Conservation (phyloP, 2,888 invertebrate genomes). For the Macropis europaea region DNA sequence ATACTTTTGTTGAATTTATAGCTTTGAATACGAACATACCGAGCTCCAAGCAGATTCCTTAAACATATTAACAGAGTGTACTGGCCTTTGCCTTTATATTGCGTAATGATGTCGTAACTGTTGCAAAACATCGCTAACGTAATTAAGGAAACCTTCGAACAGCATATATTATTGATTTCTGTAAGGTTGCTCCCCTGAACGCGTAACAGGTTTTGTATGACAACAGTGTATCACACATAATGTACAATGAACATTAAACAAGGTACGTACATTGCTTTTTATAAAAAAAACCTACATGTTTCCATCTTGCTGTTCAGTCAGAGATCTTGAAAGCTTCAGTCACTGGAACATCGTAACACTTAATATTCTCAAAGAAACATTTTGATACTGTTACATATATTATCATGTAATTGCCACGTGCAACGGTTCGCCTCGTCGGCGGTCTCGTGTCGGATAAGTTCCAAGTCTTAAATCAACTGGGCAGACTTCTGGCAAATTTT, state of each 20-base stretch:
- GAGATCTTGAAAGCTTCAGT: too few species aligned
- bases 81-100: background rate
- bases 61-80: background rate
- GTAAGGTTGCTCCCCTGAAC: background rate
- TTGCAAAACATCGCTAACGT: background rate
- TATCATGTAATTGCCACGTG: constrained; percentile 26
- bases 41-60: background rate
- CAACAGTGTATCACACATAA: background rate
- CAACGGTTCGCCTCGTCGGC: background rate
- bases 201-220: background rate
- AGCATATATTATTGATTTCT: constrained; percentile 4
- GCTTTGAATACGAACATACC: too few species aligned
- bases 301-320: too few species aligned
- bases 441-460: constrained; percentile 43
- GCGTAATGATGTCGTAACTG: background rate
- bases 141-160: background rate
- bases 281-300: too few species aligned
- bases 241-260: background rate
- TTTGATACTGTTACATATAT: background rate
- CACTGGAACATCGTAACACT: too few species aligned
- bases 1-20: too few species aligned
- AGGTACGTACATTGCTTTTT: too few species aligned
- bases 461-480: constrained; percentile 25
- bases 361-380: background rate
- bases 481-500: constrained; percentile 22